Evolutionary conservation across 2,113 vertebrate species (phyloP).

Genomic region (Synodontis membranacea): DNA sequence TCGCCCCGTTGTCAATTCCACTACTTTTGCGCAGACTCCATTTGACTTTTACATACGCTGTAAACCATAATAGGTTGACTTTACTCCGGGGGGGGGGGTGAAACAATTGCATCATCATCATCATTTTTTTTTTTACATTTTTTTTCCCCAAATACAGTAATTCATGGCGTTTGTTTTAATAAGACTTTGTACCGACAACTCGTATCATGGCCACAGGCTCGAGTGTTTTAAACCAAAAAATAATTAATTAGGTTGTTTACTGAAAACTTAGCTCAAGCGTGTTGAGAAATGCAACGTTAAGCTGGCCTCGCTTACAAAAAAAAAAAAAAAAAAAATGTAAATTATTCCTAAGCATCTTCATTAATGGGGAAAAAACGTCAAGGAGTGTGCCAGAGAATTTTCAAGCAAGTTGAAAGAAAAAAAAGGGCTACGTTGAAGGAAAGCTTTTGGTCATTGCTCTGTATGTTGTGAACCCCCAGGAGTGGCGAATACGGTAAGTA

Average conservation of each 20-base stretch:
- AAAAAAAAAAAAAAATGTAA: no score
- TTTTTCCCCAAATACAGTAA: not conserved
- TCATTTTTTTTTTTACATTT: no score
- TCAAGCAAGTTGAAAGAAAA: not conserved
- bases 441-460: not conserved
- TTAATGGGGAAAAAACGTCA: not conserved
- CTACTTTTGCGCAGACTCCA: not conserved
- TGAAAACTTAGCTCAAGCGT: not conserved
- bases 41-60: slow-evolving; percentile 2
- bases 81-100: not conserved
- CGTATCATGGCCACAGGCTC: not conserved
- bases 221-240: no score
- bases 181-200: not conserved
- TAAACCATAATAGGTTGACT: slow-evolving; percentile 8
- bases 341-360: not conserved
- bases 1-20: slow-evolving; percentile 5
- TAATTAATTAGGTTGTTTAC: not conserved
- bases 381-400: not conserved
- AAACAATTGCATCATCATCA: slow-evolving; percentile 18
- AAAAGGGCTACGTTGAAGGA: not conserved
- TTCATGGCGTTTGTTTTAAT: slow-evolving; percentile 4
- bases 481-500: not conserved
- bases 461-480: not conserved
- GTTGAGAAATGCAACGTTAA: not conserved
- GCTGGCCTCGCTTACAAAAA: not conserved